Evolutionary conservation across 2,888 invertebrate species (phyloP), one percentile per base, ranked within the genome.

Genomic region (Esperia sulphurella): DNA sequence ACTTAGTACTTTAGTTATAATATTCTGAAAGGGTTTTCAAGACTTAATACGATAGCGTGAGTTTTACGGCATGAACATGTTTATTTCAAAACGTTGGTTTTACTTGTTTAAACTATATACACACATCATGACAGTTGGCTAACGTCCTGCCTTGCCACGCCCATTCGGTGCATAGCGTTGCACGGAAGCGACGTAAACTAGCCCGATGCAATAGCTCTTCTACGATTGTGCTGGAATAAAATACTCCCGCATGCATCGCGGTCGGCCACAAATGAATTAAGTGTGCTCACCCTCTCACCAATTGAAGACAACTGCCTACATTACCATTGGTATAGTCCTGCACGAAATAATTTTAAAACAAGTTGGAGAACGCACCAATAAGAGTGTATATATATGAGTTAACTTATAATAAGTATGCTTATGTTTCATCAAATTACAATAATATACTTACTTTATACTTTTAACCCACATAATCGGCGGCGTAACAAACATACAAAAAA

Each of bases 181-280:
- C 42, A 41, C 45, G 35, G 35, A 58, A 53, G 14, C 49, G 52
- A 37, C 54, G 55, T 52, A 49, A 50, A 45, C 47, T 5, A 5
- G n/a, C 51, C 52, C 51, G 50, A 51, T 49, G 50, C 54, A 50
- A 56, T 57, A 52, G 51, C 60, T 58, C 28, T 39, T 47, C 45
- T 48, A 48, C 50, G 54, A 42, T 48, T 46, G 41, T 46, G 64
- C 61, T 65, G 63, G 63, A 67, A 72, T 73, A 79, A 80, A 85
- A 85, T 85, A 78, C 68, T 86, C 88, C 88, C 88, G 88, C 88
- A 87, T 87, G 64, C 66, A n/a, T 21, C 30, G 43, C 57, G 66
- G 54, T 55, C 68, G 57, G 59, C 68, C 75, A 80, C 84, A 77
- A 81, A 83, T 79, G 75, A 81, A 82, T 87, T 83, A 80, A 81